A percentile compares a stretch with the other conserved stretches of the same genome.
phyloP scores from a whole-genome alignment of 2,888 invertebrate species.

The Caenorhabditis sp. region DNA sequence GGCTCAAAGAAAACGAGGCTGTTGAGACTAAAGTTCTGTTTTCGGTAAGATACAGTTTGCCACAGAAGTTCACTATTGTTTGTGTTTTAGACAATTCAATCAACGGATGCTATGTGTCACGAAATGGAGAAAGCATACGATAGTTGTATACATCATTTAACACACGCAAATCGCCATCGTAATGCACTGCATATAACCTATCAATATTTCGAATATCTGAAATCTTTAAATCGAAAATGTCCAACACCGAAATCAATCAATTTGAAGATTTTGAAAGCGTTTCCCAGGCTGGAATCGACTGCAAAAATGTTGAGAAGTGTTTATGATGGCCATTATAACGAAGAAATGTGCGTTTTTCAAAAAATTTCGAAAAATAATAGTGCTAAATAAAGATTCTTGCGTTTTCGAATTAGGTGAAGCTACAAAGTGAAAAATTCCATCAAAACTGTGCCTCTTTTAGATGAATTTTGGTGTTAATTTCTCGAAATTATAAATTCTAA shows the following conservation, averaged over 20 bases:
- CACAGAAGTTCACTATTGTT: background rate
- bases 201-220: conserved; percentile 24
- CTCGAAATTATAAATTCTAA: too few species aligned
- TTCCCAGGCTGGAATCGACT: conserved; percentile 19
- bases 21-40: conserved; percentile 10
- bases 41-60: background rate
- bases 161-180: conserved; percentile 20
- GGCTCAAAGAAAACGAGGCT: conserved; percentile 24
- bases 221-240: conserved; percentile 14
- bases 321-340: conserved; percentile 13
- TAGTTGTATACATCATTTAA: conserved; percentile 21
- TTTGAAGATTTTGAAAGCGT: conserved; percentile 12
- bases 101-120: conserved; percentile 15
- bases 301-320: conserved; percentile 27
- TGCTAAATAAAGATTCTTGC: too few species aligned
- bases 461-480: too few species aligned
- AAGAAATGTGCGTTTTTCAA: background rate
- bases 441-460: too few species aligned
- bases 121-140: conserved; percentile 32
- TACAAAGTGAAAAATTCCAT: too few species aligned
- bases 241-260: conserved; percentile 17
- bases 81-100: conserved; percentile 4
- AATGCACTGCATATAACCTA: conserved; percentile 15
- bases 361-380: background rate
- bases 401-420: too few species aligned